phyloP scores from a whole-genome alignment of 2,797 vertebrate genomes.

The Hapalemur alaotrensis region DNA sequence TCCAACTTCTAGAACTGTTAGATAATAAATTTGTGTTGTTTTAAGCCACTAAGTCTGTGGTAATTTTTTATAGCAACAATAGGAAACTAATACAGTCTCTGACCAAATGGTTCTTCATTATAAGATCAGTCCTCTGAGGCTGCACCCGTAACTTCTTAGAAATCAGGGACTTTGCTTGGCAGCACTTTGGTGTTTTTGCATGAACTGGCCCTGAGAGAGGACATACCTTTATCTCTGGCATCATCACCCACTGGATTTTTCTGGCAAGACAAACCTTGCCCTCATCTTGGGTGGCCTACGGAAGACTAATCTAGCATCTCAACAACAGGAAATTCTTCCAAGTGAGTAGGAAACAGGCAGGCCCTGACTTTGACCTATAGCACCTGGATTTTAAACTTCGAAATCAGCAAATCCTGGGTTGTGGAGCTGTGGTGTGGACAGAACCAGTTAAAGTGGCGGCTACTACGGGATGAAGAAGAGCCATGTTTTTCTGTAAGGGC shows the following conservation, averaged over 20 bases:
- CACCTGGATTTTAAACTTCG: not conserved
- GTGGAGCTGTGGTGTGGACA: not conserved
- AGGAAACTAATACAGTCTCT: not conserved
- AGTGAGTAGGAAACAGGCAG: not conserved
- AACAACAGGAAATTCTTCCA: slow-evolving; percentile 58
- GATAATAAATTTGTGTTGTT: not conserved
- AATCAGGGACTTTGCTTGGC: not conserved
- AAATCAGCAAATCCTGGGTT: not conserved
- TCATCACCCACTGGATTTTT: slow-evolving; percentile 72
- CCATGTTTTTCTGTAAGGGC: not conserved
- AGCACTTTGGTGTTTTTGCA: not conserved
- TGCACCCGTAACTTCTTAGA: not conserved
- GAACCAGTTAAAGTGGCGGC: not conserved
- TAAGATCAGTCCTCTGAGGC: not conserved
- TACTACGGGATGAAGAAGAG: not conserved
- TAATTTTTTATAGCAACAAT: not conserved
- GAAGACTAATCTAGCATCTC: slow-evolving; percentile 57
- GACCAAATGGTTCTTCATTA: not conserved
- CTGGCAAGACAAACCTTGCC: slow-evolving; percentile 55
- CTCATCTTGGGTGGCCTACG: slow-evolving; percentile 44
- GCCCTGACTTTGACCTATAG: not conserved
- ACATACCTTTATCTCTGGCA: slow-evolving; percentile 51
- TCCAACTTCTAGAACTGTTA: not conserved
- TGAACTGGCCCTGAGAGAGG: not conserved
- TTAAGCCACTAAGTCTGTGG: not conserved